Evolutionary conservation across 2,888 invertebrate species (phyloP), one percentile per base, ranked within the genome.

Genomic region (Eudemis profundana): DNA sequence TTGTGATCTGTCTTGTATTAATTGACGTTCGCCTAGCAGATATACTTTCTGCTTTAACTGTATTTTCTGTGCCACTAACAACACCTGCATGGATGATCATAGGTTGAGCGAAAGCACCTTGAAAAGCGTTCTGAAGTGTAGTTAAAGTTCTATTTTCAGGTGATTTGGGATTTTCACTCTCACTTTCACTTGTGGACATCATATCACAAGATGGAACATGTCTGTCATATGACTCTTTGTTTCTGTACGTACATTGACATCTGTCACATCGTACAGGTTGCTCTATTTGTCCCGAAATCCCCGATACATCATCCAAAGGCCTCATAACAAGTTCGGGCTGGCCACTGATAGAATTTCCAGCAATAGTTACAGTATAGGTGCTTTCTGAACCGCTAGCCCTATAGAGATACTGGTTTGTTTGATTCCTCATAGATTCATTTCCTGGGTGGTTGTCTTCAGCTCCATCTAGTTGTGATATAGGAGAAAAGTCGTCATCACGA

Each of bases 241-340:
- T 97, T 75, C 97, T 93, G 78, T 97, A 97, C 1, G 97, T 97
- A 78, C 97, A 96, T 75, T 96, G 96, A 79, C 98, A 98, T 69
- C 96, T 94, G 73, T 96, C 95, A 84, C 98, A 98, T 75, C 96
- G 96, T 0, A 98, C 97, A 5, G 96, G 96, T 74, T 95, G 94
- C 73, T 96, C 95, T 42, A 93, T 92, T 60, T 93, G 91, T 50
- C 93, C 93, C 38, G 90, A 78, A 47, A 82, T 78, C 1, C 78
- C 79, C 27, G 85, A 78, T 27, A 79, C 81, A 57, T 92, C 92
- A 61, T 90, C 92, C 66, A 91, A 75, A 4, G 91, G 86, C 62
- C 91, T 79, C 90, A 92, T 92, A 0, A 88, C 88, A 66, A 86
- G 78, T 78, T 89, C 93, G 65, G 87, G 88, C 70, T 88, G 92